Base-by-base conservation (phyloP, 2,888 invertebrate species). In the Cosmorhoe ocellata region DNA sequence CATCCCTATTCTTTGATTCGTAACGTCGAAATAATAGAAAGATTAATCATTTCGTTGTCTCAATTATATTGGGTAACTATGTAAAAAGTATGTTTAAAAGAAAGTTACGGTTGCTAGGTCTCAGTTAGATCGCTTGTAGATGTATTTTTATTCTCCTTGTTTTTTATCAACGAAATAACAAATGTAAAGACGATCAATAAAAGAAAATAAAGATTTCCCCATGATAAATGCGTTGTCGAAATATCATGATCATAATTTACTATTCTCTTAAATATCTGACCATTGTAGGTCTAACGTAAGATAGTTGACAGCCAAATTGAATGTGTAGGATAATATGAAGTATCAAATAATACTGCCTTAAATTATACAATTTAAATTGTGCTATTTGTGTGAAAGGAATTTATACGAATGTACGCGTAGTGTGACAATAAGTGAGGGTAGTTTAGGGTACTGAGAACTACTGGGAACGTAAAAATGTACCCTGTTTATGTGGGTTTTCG, bases 311-410 rank as follows among this genome's bases (percentile, higher is more conserved):
- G 59, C 61, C 56, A 54, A 62, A 62, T 55, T 48, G 49, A 55
- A 56, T 62, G 45, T 46, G 43, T 50, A 57, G 53, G 53, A 44
- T 58, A 55, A 41, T 50, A 42, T 45, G 36, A 48, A 41, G 26
- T 56, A 57, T 54, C 43, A 52, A 57, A 56, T 56, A 43, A 49
- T 51, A 58, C 58, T 62, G 64, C 64, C 61, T 64, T 59, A 60
- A 55, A 58, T 49, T 47, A 48, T 62, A 38, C 51, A 50, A 51
- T 42, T 50, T 50, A 47, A 51, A 46, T 47, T 53, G 57, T 59
- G 56, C 49, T 58, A 47, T 46, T 45, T 49, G 59, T 54, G 56
- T 56, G 59, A 44, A 36, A 51, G 55, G 52, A 48, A 56, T 50
- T 47, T 54, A 37, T 42, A 50, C 59, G 50, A 42, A 22, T 41